Conservation (phyloP, 2,797 vertebrate genomes). For the Ctenopoma kingsleyae region DNA sequence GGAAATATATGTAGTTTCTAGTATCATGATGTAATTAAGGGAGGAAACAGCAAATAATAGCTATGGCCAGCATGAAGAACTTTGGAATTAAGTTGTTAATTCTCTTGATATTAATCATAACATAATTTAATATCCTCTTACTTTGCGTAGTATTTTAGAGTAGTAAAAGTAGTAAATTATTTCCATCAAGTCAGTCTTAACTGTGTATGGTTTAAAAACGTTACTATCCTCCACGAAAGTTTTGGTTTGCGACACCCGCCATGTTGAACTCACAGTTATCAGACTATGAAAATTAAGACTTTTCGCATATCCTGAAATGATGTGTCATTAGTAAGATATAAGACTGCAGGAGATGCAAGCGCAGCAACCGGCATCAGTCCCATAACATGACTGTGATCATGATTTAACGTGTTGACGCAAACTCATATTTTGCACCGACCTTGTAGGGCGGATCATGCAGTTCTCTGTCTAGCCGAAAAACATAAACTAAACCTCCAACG, state of each 20-base stretch:
- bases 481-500: slow-evolving; percentile 12
- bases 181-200: neutral
- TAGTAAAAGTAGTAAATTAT: neutral
- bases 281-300: slow-evolving; percentile 34
- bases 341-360: neutral
- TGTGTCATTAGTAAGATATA: neutral
- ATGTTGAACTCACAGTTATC: slow-evolving; percentile 1
- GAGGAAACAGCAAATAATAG: slow-evolving; percentile 52
- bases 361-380: neutral
- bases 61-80: slow-evolving; percentile 13
- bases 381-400: neutral
- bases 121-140: neutral
- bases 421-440: neutral
- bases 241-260: too few relatives aligned
- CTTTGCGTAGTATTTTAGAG: neutral
- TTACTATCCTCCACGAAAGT: too few relatives aligned
- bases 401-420: neutral
- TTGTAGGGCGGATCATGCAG: slow-evolving; percentile 32
- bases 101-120: neutral
- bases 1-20: slow-evolving; percentile 72
- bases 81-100: neutral
- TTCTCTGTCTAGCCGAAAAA: slow-evolving; percentile 22
- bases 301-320: slow-evolving; percentile 4
- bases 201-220: too few relatives aligned
- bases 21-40: slow-evolving; percentile 51